Conservation (phyloP, 23 tunicate genomes). For the Ciona savignyi region DNA sequence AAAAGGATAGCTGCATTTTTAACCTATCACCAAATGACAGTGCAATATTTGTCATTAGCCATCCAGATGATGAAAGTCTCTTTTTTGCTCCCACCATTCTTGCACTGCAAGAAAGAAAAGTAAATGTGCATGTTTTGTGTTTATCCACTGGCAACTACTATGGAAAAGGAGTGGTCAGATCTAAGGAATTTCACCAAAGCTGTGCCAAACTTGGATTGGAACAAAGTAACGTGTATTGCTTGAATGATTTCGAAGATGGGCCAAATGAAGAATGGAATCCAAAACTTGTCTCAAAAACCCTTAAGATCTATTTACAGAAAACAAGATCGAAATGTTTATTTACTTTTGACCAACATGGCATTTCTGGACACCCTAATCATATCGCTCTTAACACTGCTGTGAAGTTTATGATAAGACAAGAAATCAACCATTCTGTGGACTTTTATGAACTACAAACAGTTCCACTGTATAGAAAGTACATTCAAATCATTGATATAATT, state of each 20-base stretch:
- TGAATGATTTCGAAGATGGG: slow-evolving; percentile 49
- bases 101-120: slow-evolving; percentile 22
- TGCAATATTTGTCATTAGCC: slow-evolving; percentile 51
- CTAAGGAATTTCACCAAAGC: slow-evolving; percentile 34
- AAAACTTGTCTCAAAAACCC: slow-evolving; percentile 12
- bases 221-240: slow-evolving; percentile 21
- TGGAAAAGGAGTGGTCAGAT: slow-evolving; percentile 51
- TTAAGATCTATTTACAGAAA: slow-evolving; percentile 14
- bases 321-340: slow-evolving; percentile 16
- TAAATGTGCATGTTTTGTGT: slow-evolving; percentile 41
- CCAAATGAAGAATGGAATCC: slow-evolving; percentile 28
- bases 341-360: slow-evolving; percentile 74
- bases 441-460: background rate
- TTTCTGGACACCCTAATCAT: slow-evolving; percentile 68
- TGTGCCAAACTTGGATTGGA: slow-evolving; percentile 55
- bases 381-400: slow-evolving; percentile 49
- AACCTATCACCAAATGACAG: slow-evolving; percentile 8
- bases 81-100: slow-evolving; percentile 75
- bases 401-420: slow-evolving; percentile 12
- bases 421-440: background rate
- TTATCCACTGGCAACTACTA: slow-evolving; percentile 56
- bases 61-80: slow-evolving; percentile 92
- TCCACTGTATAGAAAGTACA: background rate
- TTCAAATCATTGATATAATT: slow-evolving; percentile 7
- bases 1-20: no score